These are phyloP conservation scores for Esox masquinongy DNA, from an alignment of 2,797 vertebrate genomes.

Conservation along the genomic window DNA sequence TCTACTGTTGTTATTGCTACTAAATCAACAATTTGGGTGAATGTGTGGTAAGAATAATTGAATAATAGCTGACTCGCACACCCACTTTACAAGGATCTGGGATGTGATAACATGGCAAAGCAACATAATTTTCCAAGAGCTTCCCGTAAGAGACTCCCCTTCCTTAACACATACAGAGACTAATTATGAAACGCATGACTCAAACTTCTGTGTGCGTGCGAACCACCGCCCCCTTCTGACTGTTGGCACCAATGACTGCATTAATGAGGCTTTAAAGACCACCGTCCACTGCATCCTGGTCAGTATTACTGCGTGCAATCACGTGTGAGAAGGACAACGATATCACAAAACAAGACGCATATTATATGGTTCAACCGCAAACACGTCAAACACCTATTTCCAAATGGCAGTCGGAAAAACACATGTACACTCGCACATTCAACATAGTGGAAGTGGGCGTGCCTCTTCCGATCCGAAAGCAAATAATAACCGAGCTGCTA, in stretches of 20 bases:
- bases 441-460: constrained; percentile 76
- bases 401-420: not conserved
- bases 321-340: not conserved
- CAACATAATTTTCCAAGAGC: not conserved
- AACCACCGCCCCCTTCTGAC: constrained; percentile 58
- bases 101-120: not conserved
- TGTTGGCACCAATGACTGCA: constrained; percentile 47
- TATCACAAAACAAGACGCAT: not conserved
- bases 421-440: constrained; percentile 18
- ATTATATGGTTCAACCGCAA: not conserved
- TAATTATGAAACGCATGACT: not conserved
- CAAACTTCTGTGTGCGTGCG: not conserved
- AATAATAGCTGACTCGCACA: not conserved
- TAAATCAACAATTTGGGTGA: not conserved
- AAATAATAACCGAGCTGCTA: constrained; percentile 65
- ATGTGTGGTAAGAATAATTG: not conserved
- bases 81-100: not conserved
- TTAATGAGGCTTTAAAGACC: not conserved
- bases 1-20: not conserved
- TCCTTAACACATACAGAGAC: constrained; percentile 37
- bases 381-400: not conserved
- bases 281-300: not conserved
- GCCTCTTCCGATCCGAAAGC: constrained; percentile 59
- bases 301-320: not conserved
- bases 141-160: constrained; percentile 15